These are phyloP conservation scores for Varanus komodoensis DNA, from an alignment of 2,113 vertebrate species.

Conservation along the genomic window DNA sequence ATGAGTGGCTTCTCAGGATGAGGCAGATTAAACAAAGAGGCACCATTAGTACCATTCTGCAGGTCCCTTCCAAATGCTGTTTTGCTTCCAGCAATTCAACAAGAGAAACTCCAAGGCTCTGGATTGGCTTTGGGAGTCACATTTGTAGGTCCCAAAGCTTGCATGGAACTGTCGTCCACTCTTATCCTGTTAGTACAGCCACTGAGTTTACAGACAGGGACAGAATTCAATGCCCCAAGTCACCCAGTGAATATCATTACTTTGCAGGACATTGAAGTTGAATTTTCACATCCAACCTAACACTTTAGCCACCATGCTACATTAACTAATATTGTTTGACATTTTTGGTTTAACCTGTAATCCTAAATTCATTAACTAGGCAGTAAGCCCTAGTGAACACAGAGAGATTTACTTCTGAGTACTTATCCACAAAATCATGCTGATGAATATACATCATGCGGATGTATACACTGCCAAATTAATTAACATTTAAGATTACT, in stretches of 20 bases:
- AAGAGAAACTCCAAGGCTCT: not conserved
- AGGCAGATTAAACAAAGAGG: not conserved
- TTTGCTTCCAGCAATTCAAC: not conserved
- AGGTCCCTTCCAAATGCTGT: fast-evolving
- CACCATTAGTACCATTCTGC: not conserved
- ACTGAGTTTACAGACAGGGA: not conserved
- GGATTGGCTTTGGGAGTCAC: not conserved
- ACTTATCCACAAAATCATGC: no score
- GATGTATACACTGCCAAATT: not conserved
- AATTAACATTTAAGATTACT: not conserved
- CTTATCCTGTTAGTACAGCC: not conserved
- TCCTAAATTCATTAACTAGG: no score
- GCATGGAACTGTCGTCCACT: not conserved
- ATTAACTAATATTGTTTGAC: not conserved
- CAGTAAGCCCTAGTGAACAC: no score
- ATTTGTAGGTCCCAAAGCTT: fast-evolving
- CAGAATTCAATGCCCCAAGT: not conserved
- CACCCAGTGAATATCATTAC: not conserved
- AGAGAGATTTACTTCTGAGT: no score
- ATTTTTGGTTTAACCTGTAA: not conserved
- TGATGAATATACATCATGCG: not conserved
- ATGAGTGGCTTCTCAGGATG: not conserved
- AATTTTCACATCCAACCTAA: not conserved
- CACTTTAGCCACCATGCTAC: not conserved
- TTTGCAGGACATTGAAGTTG: not conserved